Percentiles rank a stretch among this genome's conserved stretches.
These are phyloP conservation scores for Tamandua tetradactyla DNA, from an alignment of 2,797 vertebrate species.

Conservation along the genomic window DNA sequence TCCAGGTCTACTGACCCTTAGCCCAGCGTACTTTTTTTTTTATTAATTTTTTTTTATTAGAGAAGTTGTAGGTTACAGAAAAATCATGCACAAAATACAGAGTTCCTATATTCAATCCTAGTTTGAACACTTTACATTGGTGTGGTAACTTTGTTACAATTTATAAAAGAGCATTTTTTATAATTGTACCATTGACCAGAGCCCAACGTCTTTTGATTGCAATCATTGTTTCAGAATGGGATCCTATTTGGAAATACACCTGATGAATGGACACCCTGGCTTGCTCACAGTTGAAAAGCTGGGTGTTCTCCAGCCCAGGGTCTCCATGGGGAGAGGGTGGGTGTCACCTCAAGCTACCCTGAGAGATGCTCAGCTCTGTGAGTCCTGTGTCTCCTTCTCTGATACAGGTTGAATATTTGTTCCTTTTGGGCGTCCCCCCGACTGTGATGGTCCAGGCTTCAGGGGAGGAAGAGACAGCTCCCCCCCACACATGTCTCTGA, in stretches of 20 bases:
- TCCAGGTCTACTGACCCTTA: no score
- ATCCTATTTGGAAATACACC: neutral
- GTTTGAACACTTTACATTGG: no score
- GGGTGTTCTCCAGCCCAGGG: neutral
- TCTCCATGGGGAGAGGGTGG: no score
- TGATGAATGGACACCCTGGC: neutral
- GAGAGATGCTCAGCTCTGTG: neutral
- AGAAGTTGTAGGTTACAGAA: no score
- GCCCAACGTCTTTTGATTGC: neutral
- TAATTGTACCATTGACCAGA: no score
- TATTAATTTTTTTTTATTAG: no score
- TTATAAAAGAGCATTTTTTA: no score
- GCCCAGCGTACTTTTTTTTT: neutral
- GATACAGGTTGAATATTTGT: neutral
- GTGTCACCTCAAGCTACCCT: no score
- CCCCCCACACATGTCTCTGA: accelerated
- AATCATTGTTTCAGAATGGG: neutral
- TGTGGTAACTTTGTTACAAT: no score
- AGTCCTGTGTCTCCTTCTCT: neutral
- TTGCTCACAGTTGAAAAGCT: no score
- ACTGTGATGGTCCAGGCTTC: neutral
- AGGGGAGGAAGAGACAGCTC: neutral
- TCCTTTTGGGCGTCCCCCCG: neutral
- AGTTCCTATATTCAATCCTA: no score
- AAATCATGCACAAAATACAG: no score